Evolutionary conservation across 2,113 vertebrate species (phyloP), one percentile per base, ranked within the genome.

Genomic region (Vireo altiloquus): DNA sequence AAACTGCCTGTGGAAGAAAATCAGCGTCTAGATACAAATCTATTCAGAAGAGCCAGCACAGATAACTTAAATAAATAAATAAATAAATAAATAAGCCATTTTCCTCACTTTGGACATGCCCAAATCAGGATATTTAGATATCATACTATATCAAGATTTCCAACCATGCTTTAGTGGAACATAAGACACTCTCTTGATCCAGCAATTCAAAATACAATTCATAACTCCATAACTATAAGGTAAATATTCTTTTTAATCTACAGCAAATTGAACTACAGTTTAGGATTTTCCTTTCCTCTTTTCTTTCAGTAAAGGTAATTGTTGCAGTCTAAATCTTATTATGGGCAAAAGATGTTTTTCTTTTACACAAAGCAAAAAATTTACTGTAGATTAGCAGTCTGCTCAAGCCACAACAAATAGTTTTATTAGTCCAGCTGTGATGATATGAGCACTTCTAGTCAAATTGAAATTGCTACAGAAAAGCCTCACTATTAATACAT

Each of bases 51-150:
- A 86, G 49, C 0, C 3, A 57, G 3, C 9, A 89, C 1, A 68
- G 44, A 40, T 10, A 70, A 23, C 9, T 30, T 40, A 2, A 10
- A 49, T 42, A 42, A 31, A 39, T 22, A 57, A 13, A 76, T 1
- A 11, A 15, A 16, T 4, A 2, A 15, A 2, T 33, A 42, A 39
- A 33, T 0, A 64, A 31, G 13, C 6, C 0, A 23, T 37, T 70
- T 89, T 82, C 7, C 5, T 70, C 23, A 25, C 16, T 63, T 15
- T 21, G 72, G 19, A n/a, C 4, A 16, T 57, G 7, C 1, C 8
- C 7, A 65, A 37, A 47, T 40, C 16, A 52, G 59, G 12, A 72
- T 56, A 69, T 64, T 90, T 35, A 77, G 8, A 35, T 22, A 47
- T 8, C 22, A 49, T 0, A 0, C 9, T 69, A 33, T 40, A 61